Evolutionary conservation across 2,888 invertebrate species (phyloP).

Genomic region (Limnephilus lunatus): DNA sequence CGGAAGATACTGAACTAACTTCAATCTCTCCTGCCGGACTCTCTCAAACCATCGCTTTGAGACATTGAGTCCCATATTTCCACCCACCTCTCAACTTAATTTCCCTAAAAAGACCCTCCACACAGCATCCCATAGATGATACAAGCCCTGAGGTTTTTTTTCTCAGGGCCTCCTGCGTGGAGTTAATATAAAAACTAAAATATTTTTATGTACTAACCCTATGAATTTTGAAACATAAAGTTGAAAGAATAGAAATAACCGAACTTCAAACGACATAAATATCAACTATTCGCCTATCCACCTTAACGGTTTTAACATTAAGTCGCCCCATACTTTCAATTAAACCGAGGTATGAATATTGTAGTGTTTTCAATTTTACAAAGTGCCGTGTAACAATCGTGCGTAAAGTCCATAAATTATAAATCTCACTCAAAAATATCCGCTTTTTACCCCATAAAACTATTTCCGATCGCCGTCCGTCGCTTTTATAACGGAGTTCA

Average conservation of each 20-base stretch:
- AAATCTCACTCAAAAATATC: neutral
- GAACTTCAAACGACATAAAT: neutral
- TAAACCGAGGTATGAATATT: neutral
- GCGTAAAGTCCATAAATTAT: neutral
- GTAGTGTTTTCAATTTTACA: neutral
- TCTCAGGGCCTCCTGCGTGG: too few species aligned
- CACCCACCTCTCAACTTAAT: too few species aligned
- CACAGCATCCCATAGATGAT: too few species aligned
- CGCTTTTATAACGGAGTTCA: neutral
- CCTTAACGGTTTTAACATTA: neutral
- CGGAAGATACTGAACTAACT: too few species aligned
- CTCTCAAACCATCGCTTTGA: too few species aligned
- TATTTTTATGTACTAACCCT: too few species aligned
- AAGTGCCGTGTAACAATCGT: slow-evolving; percentile 10
- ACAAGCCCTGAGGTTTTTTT: too few species aligned
- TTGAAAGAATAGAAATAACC: neutral
- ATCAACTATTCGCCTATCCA: neutral
- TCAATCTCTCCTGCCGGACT: too few species aligned
- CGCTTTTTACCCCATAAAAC: slow-evolving; percentile 7
- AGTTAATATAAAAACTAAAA: too few species aligned
- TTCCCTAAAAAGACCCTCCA: too few species aligned
- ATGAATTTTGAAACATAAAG: too few species aligned
- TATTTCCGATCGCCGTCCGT: slow-evolving; percentile 24
- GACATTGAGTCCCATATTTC: too few species aligned
- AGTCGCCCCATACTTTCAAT: neutral